These are phyloP conservation scores for Andrena marginata DNA, from an alignment of 2,888 invertebrate genomes.

Conservation along the genomic window DNA sequence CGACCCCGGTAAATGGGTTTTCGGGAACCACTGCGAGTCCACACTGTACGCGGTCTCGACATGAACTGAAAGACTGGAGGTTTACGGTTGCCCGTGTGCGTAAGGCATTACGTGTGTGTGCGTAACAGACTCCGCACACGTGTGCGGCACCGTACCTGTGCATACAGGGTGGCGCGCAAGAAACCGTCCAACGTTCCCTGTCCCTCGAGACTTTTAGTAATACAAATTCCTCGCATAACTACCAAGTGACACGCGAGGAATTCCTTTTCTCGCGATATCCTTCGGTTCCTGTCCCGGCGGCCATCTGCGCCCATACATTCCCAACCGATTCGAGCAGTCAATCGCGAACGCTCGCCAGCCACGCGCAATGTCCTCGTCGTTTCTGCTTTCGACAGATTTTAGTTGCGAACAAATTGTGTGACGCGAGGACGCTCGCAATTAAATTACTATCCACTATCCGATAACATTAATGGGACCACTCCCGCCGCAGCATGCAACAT, in stretches of 20 bases:
- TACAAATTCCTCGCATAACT: constrained; percentile 50
- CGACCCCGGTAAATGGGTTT: constrained; percentile 40
- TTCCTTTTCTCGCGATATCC: constrained; percentile 10
- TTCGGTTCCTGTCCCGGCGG: neutral
- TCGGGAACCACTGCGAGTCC: constrained; percentile 66
- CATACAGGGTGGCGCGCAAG: constrained; percentile 68
- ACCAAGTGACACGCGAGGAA: constrained; percentile 37
- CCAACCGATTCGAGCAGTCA: neutral
- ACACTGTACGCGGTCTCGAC: constrained; percentile 78
- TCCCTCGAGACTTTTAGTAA: constrained; percentile 12
- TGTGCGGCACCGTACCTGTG: constrained; percentile 68
- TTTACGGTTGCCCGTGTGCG: constrained; percentile 69
- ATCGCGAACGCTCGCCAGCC: neutral
- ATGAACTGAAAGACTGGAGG: constrained; percentile 77
- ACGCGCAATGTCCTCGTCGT: neutral
- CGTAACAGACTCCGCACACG: constrained; percentile 69
- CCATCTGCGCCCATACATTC: neutral
- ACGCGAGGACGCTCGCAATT: no score
- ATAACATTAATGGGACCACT: no score
- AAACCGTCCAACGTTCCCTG: neutral
- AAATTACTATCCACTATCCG: no score
- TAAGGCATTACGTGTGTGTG: constrained; percentile 66
- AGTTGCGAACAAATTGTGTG: no score
- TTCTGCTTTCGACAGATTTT: neutral
- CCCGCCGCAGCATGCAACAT: no score